These are phyloP conservation scores for Lichenostomus cassidix DNA, from an alignment of 2,113 vertebrate genomes.

Conservation along the genomic window DNA sequence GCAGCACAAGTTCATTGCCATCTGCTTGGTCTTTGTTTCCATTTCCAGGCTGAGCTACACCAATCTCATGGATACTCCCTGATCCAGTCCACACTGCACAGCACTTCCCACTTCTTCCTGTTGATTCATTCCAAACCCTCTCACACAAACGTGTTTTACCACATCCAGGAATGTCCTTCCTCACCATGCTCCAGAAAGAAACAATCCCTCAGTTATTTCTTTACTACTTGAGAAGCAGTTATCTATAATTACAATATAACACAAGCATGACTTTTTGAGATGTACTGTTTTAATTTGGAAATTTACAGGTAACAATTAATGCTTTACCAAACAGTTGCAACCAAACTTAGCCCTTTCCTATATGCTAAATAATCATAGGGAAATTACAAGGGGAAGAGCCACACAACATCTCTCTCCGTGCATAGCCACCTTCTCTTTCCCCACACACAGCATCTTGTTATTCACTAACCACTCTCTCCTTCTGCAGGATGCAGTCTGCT, in stretches of 20 bases:
- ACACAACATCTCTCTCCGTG: neutral
- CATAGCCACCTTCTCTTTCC: neutral
- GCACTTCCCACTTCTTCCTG: neutral
- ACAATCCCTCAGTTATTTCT: neutral
- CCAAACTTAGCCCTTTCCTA: neutral
- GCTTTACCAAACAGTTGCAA: neutral
- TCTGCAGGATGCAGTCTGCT: neutral
- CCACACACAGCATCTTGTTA: neutral
- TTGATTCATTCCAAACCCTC: neutral
- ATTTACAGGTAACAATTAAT: neutral
- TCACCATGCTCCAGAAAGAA: neutral
- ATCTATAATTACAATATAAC: neutral
- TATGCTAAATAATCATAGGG: neutral
- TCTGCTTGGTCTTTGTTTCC: neutral
- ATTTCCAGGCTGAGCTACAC: neutral
- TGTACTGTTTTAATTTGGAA: neutral
- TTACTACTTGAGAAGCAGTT: neutral
- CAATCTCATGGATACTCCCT: rapidly evolving
- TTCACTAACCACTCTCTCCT: neutral
- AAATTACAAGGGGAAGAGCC: neutral
- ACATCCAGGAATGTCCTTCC: neutral
- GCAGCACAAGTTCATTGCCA: neutral
- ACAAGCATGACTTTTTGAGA: neutral
- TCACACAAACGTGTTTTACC: too few relatives aligned
- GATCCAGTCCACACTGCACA: neutral